Evolutionary conservation across 2,888 invertebrate species (phyloP).

Genomic region (Hyles lineata): DNA sequence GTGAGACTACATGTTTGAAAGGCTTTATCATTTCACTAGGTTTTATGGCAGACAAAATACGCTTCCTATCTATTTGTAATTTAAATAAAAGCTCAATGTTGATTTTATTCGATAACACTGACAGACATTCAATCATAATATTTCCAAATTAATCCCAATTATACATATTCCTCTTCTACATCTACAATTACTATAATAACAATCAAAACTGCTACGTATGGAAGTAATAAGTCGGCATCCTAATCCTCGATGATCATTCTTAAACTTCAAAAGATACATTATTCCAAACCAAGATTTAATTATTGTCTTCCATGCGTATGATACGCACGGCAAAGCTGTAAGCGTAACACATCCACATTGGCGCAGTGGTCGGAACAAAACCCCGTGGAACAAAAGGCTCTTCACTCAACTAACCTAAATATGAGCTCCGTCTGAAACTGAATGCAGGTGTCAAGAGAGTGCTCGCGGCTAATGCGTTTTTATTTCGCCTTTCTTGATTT

Average conservation of each 20-base stretch:
- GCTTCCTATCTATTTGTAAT: too few species aligned
- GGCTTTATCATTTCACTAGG: not conserved
- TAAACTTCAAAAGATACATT: too few species aligned
- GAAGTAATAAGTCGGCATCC: too few species aligned
- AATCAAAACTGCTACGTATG: too few species aligned
- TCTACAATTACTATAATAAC: too few species aligned
- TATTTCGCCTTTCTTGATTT: constrained; percentile 4
- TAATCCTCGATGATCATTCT: too few species aligned
- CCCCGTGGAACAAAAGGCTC: constrained; percentile 13
- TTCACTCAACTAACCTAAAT: constrained; percentile 18
- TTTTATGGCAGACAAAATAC: too few species aligned
- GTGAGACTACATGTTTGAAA: not conserved
- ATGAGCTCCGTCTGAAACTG: not conserved
- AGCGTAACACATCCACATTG: not conserved
- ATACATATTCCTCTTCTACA: too few species aligned
- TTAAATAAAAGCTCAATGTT: too few species aligned
- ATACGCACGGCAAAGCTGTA: not conserved
- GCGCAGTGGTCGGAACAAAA: not conserved
- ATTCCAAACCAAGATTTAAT: not conserved
- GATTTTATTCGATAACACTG: too few species aligned
- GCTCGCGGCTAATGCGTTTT: constrained; percentile 19
- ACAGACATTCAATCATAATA: too few species aligned
- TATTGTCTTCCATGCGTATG: not conserved
- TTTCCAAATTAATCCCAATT: too few species aligned
- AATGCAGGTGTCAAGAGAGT: constrained; percentile 24